Conservation (phyloP, 2,888 invertebrate species). For the Sarcophaga rosellei region DNA sequence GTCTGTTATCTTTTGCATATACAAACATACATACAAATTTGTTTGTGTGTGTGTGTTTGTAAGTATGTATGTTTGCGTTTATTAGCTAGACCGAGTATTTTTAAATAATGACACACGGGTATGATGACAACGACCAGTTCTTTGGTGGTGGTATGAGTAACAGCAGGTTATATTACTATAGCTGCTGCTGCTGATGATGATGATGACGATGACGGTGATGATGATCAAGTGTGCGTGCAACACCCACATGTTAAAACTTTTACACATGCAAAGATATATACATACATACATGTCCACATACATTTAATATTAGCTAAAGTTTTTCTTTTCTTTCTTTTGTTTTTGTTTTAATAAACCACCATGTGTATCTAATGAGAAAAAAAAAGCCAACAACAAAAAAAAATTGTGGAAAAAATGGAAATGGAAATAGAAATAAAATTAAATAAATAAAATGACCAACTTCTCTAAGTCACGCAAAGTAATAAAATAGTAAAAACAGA, state of each 20-base stretch:
- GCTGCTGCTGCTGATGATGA: neutral
- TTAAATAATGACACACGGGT: slow-evolving; percentile 61
- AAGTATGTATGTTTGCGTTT: neutral
- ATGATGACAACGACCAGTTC: neutral
- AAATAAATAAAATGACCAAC: slow-evolving; percentile 74
- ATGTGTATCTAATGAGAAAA: slow-evolving; percentile 60
- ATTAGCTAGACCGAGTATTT: slow-evolving; percentile 42
- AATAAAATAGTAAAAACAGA: slow-evolving; percentile 63
- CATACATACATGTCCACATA: slow-evolving; percentile 2
- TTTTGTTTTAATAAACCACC: slow-evolving; percentile 18
- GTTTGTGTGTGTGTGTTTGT: slow-evolving; percentile 30
- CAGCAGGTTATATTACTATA: neutral
- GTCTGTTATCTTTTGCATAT: slow-evolving; percentile 24
- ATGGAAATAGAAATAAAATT: slow-evolving; percentile 55
- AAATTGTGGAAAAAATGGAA: neutral
- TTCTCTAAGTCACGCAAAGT: slow-evolving; percentile 76
- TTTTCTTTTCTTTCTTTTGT: neutral
- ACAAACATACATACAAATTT: neutral
- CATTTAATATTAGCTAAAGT: neutral
- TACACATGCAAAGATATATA: slow-evolving; percentile 21
- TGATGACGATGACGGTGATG: neutral
- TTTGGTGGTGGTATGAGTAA: neutral
- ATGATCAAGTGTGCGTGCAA: slow-evolving; percentile 60
- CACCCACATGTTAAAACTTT: slow-evolving; percentile 56
- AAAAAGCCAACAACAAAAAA: slow-evolving; percentile 18